Conservation (phyloP, 1,140 invertebrate species). For the Phortica variegata region DNA sequence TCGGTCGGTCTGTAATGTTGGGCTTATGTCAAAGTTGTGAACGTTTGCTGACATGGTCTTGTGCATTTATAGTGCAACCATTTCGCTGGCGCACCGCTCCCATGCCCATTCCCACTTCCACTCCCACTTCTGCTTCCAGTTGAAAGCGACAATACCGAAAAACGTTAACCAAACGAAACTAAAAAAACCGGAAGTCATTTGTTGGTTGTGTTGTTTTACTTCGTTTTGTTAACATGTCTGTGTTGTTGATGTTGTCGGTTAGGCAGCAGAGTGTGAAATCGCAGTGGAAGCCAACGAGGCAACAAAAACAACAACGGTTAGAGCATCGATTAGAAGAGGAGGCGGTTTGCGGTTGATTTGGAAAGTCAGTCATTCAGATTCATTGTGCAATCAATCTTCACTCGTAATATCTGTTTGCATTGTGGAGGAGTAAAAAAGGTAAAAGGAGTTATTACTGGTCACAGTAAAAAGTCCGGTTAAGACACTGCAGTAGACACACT, state of each 20-base stretch:
- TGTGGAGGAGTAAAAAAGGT: slow-evolving; percentile 16
- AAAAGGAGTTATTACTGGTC: background rate
- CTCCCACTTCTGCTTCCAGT: too few species aligned
- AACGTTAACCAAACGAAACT: background rate
- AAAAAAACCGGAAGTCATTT: slow-evolving; percentile 32
- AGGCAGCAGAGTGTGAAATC: slow-evolving; percentile 50
- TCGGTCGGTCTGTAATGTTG: slow-evolving; percentile 35
- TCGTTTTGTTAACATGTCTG: too few species aligned
- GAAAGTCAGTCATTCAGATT: slow-evolving; percentile 20
- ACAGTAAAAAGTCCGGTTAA: background rate
- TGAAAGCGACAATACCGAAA: too few species aligned
- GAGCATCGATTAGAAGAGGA: slow-evolving; percentile 19
- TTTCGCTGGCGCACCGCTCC: slow-evolving; percentile 30
- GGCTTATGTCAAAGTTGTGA: slow-evolving; percentile 47
- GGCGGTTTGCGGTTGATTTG: slow-evolving; percentile 8
- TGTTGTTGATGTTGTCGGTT: slow-evolving; percentile 17
- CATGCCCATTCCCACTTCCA: background rate
- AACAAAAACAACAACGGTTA: slow-evolving; percentile 20
- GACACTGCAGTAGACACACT: too few species aligned
- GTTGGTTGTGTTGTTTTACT: too few species aligned
- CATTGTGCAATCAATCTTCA: background rate
- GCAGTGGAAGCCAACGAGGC: background rate
- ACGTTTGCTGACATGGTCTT: slow-evolving; percentile 46
- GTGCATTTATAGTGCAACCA: slow-evolving; percentile 36
- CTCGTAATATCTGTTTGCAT: slow-evolving; percentile 8